Evolutionary conservation across 2,888 invertebrate genomes (phyloP), one percentile per base, ranked within the genome.

Genomic region (Aleiodes leptofemur): DNA sequence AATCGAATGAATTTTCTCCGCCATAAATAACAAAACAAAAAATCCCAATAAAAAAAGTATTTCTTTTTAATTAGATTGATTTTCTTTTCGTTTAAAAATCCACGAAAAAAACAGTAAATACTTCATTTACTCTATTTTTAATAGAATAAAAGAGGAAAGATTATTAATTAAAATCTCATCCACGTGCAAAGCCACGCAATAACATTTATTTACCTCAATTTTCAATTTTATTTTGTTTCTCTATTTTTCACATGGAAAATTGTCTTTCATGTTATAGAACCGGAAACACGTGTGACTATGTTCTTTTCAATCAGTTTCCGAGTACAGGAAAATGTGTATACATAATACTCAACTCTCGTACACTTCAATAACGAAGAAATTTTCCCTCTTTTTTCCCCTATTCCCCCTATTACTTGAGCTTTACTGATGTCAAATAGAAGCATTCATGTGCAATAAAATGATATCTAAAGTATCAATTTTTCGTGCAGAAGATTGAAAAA

Each of bases 301-400:
- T 11, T 8, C 57, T 31, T 57, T 23, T 57, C 57, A 57, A 57
- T 57, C 57, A 31, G 23, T 57, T 57, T 23, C 16, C 57, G 29
- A 29, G 57, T 57, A 31, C 57, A 29, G 57, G 57, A 57, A 57
- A 57, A 57, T 57, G 57, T 57, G 57, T 57, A 23, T 31, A 57
- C 29, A 57, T 57, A 57, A 57, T 31, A 31, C 14, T 69, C 69
- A 53, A 16, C 51, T 72, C 75, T 23, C 55, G 31, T 55, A 23
- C 53, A 50, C 59, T 14, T 0, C 48, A 72, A 48, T 43, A 55
- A 73, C 59, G 50, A 61, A 51, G 55, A 51, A 72, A 70, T 51
- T 23, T 23, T 66, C 66, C 23, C 66, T 6, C 5, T 7, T 23
- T 23, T 16, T 16, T 23, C 14, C 55, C 16, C 23, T 16, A 14